These are phyloP conservation scores for Cosmorhoe ocellata DNA, from an alignment of 2,888 invertebrate species.

Conservation along the genomic window DNA sequence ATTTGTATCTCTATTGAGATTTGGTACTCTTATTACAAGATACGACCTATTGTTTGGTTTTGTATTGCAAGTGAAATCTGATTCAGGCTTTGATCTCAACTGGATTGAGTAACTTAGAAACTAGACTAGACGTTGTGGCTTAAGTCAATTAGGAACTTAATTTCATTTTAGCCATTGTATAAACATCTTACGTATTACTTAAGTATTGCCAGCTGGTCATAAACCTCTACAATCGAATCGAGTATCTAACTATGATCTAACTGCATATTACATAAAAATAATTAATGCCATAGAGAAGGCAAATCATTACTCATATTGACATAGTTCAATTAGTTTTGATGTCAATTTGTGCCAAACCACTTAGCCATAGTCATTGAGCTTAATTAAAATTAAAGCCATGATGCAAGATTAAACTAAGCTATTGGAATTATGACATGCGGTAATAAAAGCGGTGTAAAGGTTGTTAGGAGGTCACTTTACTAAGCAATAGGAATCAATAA, in stretches of 20 bases:
- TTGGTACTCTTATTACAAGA: constrained; percentile 41
- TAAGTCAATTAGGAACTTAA: not conserved
- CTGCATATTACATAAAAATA: too few relatives aligned
- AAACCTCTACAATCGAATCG: too few relatives aligned
- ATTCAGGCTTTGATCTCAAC: constrained; percentile 27
- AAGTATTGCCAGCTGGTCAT: too few relatives aligned
- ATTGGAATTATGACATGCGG: not conserved
- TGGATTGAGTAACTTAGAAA: constrained; percentile 25
- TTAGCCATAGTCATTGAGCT: constrained; percentile 4
- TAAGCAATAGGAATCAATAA: too few relatives aligned
- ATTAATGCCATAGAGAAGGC: not conserved
- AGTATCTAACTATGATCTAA: too few relatives aligned
- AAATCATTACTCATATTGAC: not conserved
- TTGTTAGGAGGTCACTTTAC: too few relatives aligned
- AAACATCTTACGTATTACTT: too few relatives aligned
- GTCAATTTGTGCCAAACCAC: constrained; percentile 3
- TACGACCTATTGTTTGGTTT: constrained; percentile 47
- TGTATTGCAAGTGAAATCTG: constrained; percentile 52
- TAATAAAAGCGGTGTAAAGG: not conserved
- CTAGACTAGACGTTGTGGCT: constrained; percentile 4
- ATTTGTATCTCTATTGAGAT: constrained; percentile 60
- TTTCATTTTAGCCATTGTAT: too few relatives aligned
- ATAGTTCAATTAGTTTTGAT: constrained; percentile 2
- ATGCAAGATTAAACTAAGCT: not conserved
- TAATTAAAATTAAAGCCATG: constrained; percentile 1